phyloP scores from a whole-genome alignment of 2,888 invertebrate species.

The Hyppa rectilinea region DNA sequence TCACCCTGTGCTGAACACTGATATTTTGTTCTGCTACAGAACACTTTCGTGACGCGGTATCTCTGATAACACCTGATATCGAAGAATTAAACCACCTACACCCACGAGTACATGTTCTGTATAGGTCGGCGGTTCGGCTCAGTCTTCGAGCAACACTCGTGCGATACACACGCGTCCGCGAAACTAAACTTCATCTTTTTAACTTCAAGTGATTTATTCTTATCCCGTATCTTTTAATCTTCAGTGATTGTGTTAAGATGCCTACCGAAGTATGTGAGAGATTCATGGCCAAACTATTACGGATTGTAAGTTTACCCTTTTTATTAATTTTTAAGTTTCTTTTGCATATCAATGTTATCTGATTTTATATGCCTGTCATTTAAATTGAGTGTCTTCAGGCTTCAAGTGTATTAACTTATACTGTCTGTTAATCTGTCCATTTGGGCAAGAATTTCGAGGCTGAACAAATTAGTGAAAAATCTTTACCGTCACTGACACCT shows the following conservation, averaged over 20 bases:
- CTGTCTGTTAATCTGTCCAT: conserved; percentile 33
- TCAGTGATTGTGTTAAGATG: conserved; percentile 71
- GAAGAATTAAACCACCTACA: conserved; percentile 62
- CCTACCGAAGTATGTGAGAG: conserved; percentile 80
- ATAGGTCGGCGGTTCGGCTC: conserved; percentile 22
- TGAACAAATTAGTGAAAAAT: conserved; percentile 28
- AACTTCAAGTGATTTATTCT: conserved; percentile 56
- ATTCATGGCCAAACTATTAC: conserved; percentile 75
- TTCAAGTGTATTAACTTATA: conserved; percentile 27
- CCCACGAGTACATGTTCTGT: conserved; percentile 37
- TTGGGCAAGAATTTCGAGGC: conserved; percentile 25
- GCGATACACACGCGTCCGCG: conserved; percentile 42
- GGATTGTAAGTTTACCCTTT: conserved; percentile 75
- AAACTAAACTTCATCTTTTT: conserved; percentile 30
- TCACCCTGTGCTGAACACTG: conserved; percentile 18
- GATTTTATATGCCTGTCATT: conserved; percentile 41
- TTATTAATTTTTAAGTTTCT: not conserved
- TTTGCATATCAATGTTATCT: conserved; percentile 27
- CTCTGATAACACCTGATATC: conserved; percentile 63
- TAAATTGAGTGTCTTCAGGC: conserved; percentile 30
- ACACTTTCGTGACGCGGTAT: conserved; percentile 49
- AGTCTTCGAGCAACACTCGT: conserved; percentile 57
- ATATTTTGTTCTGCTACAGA: conserved; percentile 44
- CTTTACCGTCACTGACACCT: conserved; percentile 18
- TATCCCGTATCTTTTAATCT: conserved; percentile 48